phyloP scores from a whole-genome alignment of 2,113 vertebrate genomes.

The Chaetorhynchus papuensis region DNA sequence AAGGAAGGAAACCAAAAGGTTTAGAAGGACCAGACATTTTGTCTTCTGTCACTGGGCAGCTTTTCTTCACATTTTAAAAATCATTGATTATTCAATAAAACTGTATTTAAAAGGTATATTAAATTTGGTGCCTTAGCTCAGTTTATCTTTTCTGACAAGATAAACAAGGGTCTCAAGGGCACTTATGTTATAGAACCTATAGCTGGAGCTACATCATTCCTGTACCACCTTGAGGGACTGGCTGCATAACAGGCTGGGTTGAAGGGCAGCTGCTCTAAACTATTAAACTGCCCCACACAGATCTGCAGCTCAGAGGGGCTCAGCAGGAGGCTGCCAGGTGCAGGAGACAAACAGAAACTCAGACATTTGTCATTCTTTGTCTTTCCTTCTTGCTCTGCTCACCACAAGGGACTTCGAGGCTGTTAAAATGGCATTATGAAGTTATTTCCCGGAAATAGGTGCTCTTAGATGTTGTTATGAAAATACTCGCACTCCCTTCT shows the following conservation, averaged over 20 bases:
- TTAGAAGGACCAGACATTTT: not conserved
- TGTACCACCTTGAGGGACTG: accelerated
- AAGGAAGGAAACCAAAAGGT: not conserved
- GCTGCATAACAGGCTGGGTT: not conserved
- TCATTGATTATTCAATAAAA: not conserved
- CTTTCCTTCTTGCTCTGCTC: not conserved
- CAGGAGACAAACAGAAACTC: not conserved
- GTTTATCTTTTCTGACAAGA: not conserved
- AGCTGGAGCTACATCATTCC: not conserved
- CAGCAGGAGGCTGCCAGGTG: not conserved
- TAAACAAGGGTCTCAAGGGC: not conserved
- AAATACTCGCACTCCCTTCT: not conserved
- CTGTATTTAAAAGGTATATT: not conserved
- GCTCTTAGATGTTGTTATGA: not conserved
- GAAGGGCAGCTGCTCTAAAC: not conserved
- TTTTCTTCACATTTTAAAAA: not conserved
- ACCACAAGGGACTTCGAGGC: not conserved
- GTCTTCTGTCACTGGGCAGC: not conserved
- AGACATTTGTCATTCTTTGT: not conserved
- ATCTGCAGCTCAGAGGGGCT: not conserved
- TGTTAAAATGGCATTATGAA: not conserved
- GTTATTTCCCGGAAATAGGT: not conserved
- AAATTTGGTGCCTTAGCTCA: not conserved
- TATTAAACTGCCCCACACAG: not conserved
- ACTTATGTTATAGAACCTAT: not conserved